Evolutionary conservation across 2,113 vertebrate species (phyloP), one percentile per base, ranked within the genome.

Genomic region (Anhinga rufa): DNA sequence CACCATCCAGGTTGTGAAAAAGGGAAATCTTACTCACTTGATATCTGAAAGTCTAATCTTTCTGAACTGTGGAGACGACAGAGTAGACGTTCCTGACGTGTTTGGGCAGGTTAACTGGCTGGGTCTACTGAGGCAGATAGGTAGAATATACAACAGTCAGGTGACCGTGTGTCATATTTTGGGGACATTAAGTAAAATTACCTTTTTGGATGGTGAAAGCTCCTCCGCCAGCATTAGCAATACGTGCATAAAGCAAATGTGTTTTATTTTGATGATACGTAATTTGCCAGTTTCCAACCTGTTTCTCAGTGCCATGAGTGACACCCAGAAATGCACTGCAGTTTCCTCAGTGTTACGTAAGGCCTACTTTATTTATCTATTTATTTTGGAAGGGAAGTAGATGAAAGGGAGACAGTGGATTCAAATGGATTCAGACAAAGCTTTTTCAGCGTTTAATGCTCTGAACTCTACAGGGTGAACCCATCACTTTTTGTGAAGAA

Each of bases 401-500:
- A 17, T 46, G n/a, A 49, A 52, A 8, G n/a, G 34, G 28, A 52
- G 42, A 12, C 40, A 70, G 71, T 28, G 76, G 31, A 10, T 70
- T 89, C 60, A 31, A 5, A 49, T 26, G 15, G 28, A 16, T 54
- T 86, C 72, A 48, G 36, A 21, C 8, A 6, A 34, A 68, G 74
- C 52, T 93, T 42, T 40, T 21, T 68, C 55, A 36, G 32, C 92
- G 44, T 90, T 93, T 42, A 28, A 32, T 95, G 66, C 75, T 97
- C 51, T 92, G 52, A 61, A 5, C 76, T 90, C 81, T 62, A 24
- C 93, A 99, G 99, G 99, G 98, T 61, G 99, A 99, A 64, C 99
- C 99, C 40, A 99, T 99, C 93, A 99, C 99, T 6, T 99, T 99
- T 90, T 99, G 97, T 5, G 99, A 99, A 86, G 99, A 99, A 58